phyloP scores from a whole-genome alignment of 2,888 invertebrate species.

The Crocallis elinguaria region DNA sequence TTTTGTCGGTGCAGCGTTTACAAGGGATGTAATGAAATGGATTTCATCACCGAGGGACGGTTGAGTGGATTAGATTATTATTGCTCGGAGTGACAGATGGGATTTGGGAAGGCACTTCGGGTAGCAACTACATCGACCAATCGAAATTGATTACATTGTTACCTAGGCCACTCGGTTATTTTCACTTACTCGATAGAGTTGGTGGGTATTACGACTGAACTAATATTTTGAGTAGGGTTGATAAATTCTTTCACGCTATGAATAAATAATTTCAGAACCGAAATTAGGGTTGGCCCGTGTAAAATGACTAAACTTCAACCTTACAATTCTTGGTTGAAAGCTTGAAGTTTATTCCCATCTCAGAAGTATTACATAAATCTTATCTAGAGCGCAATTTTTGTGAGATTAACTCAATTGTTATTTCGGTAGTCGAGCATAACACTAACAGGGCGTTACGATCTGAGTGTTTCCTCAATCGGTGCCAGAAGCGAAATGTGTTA shows the following conservation, averaged over 20 bases:
- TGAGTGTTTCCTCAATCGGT: conserved; percentile 38
- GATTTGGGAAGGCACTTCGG: conserved; percentile 41
- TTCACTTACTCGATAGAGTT: conserved; percentile 20
- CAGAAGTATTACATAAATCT: conserved; percentile 16
- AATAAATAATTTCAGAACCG: conserved; percentile 21
- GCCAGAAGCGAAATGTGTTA: conserved; percentile 55
- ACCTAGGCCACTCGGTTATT: conserved; percentile 26
- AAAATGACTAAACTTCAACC: conserved; percentile 18
- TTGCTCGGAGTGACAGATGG: conserved; percentile 47
- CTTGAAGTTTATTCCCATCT: conserved; percentile 17
- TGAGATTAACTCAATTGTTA: conserved; percentile 22
- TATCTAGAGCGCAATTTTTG: conserved; percentile 14
- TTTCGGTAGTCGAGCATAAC: conserved; percentile 24
- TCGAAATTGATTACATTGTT: conserved; percentile 41
- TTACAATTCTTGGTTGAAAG: no score
- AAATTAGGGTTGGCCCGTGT: conserved; percentile 19
- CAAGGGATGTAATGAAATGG: conserved; percentile 73
- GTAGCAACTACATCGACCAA: conserved; percentile 32
- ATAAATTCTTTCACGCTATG: conserved; percentile 20
- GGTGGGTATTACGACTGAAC: conserved; percentile 6
- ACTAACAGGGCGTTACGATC: conserved; percentile 26
- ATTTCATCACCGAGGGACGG: conserved; percentile 58
- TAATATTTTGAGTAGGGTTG: conserved; percentile 14
- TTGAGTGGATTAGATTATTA: conserved; percentile 73
- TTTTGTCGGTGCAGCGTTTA: conserved; percentile 65